Evolutionary conservation across 2,113 vertebrate species (phyloP), one percentile per base, ranked within the genome.

Genomic region (Candoia aspera): DNA sequence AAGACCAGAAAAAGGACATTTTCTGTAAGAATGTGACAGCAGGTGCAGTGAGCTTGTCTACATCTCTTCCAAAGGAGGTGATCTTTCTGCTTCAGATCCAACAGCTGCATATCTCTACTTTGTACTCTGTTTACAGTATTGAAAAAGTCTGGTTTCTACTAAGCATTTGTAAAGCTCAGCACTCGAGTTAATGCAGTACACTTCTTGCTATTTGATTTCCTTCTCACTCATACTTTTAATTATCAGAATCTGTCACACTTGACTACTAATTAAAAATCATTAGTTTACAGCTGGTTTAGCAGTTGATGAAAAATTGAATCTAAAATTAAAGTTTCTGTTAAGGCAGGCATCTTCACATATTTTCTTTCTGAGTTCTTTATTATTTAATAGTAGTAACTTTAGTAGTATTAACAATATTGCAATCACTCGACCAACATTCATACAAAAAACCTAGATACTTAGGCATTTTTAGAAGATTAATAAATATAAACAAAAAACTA

Each of bases 311-410:
- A 92, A 92, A 92, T 89, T 91, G 49, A 93, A 88, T 93, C 57
- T 68, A 93, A 91, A 91, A 93, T 95, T 91, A 57, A 91, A 93
- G 15, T 94, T 93, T 58, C 92, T 13, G 87, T 92, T 92, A 91
- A 62, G 86, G 90, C 91, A 95, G 92, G 46, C 58, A 85, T 89
- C 79, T 92, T 92, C 68, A 92, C 58, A 89, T 84, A 87, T 68
- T 13, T 6, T 92, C 85, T 93, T 62, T 92, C 59, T 86, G 91
- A 68, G 85, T 91, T 23, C 59, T 88, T 0, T 93, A 73, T 64
- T 92, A 94, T 94, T 93, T 90, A 79, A 15, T 79, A 79, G 68
- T 79, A 19, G 68, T 79, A 79, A 79, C 68, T 79, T 79, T 79
- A 33, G 17, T 37, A 79, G 33, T 79, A 79, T 6, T 19, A 73